These are phyloP conservation scores for Glossophaga mutica DNA, from an alignment of 2,797 vertebrate genomes.

Conservation along the genomic window DNA sequence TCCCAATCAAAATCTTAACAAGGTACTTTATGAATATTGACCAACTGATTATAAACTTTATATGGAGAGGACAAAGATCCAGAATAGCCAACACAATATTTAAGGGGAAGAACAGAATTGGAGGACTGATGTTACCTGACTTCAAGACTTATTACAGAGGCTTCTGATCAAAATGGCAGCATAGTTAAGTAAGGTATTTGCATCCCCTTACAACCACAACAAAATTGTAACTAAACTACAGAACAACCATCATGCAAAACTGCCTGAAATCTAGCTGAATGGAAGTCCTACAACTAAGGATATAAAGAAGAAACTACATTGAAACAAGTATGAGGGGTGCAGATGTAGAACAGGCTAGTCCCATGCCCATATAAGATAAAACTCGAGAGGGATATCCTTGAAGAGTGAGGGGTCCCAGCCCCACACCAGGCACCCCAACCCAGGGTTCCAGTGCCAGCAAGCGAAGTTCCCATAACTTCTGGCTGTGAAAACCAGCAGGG, in stretches of 20 bases:
- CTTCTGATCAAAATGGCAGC: background rate
- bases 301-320: background rate
- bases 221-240: background rate
- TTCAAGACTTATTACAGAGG: background rate
- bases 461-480: background rate
- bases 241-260: background rate
- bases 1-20: background rate
- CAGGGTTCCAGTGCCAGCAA: background rate
- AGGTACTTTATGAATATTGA: background rate
- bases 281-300: background rate
- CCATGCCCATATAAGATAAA: background rate
- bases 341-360: background rate
- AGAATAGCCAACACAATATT: background rate
- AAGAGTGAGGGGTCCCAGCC: background rate
- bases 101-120: background rate
- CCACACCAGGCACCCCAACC: background rate
- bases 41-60: background rate
- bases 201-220: background rate
- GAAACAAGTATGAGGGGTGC: background rate
- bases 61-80: background rate
- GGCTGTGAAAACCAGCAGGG: background rate
- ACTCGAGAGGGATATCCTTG: background rate
- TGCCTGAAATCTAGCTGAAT: background rate
- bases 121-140: background rate
- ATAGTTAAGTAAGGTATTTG: background rate